A percentile compares a stretch with the other conserved stretches of the same genome.
These are phyloP conservation scores for Parasteatoda tepidariorum DNA, from an alignment of 1,140 invertebrate genomes.

Conservation along the genomic window DNA sequence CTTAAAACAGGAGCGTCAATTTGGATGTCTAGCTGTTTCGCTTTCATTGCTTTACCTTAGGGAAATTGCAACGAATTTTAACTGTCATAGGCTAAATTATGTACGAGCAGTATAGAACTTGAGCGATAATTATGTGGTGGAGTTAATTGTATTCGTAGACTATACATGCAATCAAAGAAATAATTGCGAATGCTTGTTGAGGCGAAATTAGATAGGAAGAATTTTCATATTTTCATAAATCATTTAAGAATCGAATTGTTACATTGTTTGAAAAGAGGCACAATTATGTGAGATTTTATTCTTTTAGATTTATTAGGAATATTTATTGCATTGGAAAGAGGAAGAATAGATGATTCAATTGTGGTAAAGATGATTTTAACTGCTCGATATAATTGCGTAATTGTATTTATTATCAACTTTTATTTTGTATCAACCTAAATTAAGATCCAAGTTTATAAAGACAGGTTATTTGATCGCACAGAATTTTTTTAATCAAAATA, in stretches of 20 bases:
- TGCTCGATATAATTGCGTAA: no score
- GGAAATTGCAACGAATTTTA: conserved; percentile 3
- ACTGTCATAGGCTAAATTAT: conserved; percentile 44
- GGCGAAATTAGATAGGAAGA: neutral
- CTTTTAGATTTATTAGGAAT: no score
- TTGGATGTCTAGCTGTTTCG: neutral
- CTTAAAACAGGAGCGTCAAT: conserved; percentile 10
- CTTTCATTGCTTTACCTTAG: neutral
- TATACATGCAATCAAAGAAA: neutral
- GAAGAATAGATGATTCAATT: no score
- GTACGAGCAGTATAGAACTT: conserved; percentile 4
- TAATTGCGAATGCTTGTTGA: neutral
- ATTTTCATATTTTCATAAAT: neutral
- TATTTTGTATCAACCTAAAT: no score
- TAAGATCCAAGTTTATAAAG: no score
- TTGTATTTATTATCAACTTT: no score
- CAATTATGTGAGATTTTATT: no score
- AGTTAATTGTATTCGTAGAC: conserved; percentile 18
- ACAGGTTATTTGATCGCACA: no score
- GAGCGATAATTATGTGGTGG: neutral
- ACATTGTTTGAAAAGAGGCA: no score
- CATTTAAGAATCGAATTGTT: neutral
- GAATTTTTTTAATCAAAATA: no score
- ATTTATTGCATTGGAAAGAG: no score
- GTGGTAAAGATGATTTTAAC: no score